Evolutionary conservation across 1,140 invertebrate genomes (phyloP).

Genomic region (Lasaia peninsularis): DNA sequence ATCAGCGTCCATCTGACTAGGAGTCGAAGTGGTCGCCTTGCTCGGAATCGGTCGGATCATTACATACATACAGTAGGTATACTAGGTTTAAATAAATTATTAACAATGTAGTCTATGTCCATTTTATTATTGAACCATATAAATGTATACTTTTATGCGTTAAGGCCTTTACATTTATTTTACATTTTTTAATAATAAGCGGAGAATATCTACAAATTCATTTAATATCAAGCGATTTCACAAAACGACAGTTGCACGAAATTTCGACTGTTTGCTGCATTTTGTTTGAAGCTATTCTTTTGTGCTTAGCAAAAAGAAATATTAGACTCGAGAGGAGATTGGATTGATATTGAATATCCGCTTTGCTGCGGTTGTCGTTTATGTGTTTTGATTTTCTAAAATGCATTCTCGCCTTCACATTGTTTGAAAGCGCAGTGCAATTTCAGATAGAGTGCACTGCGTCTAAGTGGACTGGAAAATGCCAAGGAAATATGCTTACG

Average conservation of each 20-base stretch:
- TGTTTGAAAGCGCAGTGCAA: slow-evolving; percentile 23
- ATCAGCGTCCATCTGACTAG: too few relatives aligned
- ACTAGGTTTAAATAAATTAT: too few relatives aligned
- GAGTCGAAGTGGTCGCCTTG: too few relatives aligned
- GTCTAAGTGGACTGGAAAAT: slow-evolving; percentile 12
- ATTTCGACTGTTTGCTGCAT: not conserved
- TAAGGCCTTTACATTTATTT: too few relatives aligned
- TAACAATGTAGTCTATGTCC: too few relatives aligned
- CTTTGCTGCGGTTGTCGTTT: slow-evolving; percentile 21
- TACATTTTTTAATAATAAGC: too few relatives aligned
- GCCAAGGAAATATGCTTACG: slow-evolving; percentile 4
- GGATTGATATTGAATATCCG: slow-evolving; percentile 26
- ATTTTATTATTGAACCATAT: too few relatives aligned
- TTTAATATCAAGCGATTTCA: too few relatives aligned
- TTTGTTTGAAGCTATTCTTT: slow-evolving; percentile 4
- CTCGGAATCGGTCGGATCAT: too few relatives aligned
- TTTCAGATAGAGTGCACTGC: slow-evolving; percentile 24
- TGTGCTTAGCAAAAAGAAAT: not conserved
- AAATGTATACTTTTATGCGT: too few relatives aligned
- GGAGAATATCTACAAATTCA: too few relatives aligned
- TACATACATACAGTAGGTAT: too few relatives aligned
- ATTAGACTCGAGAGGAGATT: slow-evolving; percentile 17
- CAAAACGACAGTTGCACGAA: not conserved
- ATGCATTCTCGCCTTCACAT: slow-evolving; percentile 29
- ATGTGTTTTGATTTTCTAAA: slow-evolving; percentile 31